Conservation (phyloP, 1,140 invertebrate species). For the Melitaea cinxia region DNA sequence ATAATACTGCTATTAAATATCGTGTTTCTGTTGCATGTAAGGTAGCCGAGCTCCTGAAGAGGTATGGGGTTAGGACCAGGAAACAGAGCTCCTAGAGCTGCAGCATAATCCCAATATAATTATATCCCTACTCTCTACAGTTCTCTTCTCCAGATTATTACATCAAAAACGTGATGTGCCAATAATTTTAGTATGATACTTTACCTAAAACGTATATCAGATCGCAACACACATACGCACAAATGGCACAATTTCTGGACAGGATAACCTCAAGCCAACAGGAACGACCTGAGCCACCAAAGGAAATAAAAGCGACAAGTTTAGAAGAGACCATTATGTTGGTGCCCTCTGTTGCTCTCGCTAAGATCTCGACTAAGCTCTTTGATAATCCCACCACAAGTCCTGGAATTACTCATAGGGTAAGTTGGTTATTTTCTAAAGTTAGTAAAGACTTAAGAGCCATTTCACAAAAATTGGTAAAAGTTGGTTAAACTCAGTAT, state of each 20-base stretch:
- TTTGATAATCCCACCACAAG: slow-evolving; percentile 63
- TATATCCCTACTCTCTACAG: too few relatives aligned
- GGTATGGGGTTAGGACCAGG: too few relatives aligned
- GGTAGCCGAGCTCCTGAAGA: too few relatives aligned
- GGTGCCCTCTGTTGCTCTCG: slow-evolving; percentile 62
- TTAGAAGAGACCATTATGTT: slow-evolving; percentile 81
- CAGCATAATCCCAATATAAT: too few relatives aligned
- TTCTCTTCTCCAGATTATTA: too few relatives aligned
- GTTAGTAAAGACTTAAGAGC: too few relatives aligned
- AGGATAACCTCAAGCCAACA: slow-evolving; percentile 79
- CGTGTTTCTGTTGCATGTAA: too few relatives aligned
- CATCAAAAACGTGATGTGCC: background rate
- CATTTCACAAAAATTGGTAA: too few relatives aligned
- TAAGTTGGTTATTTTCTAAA: too few relatives aligned
- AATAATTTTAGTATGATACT: background rate
- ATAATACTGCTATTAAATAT: too few relatives aligned
- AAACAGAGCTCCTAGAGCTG: too few relatives aligned
- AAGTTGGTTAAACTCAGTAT: too few relatives aligned
- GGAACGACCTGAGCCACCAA: slow-evolving; percentile 50
- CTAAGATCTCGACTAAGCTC: slow-evolving; percentile 57
- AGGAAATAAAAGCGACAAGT: slow-evolving; percentile 78
- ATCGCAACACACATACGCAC: slow-evolving; percentile 81
- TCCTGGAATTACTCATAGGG: slow-evolving; percentile 65
- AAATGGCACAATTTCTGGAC: slow-evolving; percentile 90
- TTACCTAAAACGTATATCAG: background rate